Conservation (phyloP, 2,888 invertebrate species). For the Limnephilus rhombicus region DNA sequence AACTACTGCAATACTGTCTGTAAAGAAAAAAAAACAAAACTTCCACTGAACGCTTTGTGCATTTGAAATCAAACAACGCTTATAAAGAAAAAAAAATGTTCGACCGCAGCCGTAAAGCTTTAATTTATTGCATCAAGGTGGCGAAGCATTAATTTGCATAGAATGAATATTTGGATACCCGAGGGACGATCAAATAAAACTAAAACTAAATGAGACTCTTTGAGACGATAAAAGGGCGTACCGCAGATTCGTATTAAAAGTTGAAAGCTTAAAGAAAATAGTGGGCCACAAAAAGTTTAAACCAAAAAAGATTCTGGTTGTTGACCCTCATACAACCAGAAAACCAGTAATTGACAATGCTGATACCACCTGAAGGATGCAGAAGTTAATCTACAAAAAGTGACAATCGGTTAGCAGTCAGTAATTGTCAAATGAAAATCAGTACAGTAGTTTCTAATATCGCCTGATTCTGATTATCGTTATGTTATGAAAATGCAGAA, state of each 20-base stretch:
- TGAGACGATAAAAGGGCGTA: background rate
- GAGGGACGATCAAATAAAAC: background rate
- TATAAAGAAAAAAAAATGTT: background rate
- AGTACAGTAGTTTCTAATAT: background rate
- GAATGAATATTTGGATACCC: slow-evolving; percentile 11
- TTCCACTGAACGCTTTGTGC: background rate
- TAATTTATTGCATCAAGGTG: background rate
- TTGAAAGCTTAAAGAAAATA: background rate
- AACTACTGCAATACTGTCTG: background rate
- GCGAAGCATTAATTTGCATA: slow-evolving; percentile 16
- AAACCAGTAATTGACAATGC: background rate
- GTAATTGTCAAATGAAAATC: background rate
- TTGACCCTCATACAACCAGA: background rate
- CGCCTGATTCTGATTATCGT: background rate
- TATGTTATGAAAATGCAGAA: background rate
- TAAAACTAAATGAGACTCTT: background rate
- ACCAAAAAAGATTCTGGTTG: background rate
- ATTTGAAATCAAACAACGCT: background rate
- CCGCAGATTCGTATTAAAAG: background rate
- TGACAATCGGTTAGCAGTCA: background rate
- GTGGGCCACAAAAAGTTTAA: background rate
- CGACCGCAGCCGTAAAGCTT: background rate
- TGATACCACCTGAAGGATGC: background rate
- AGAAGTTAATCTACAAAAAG: background rate
- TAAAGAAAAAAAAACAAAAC: background rate